Conservation (phyloP, 2,797 vertebrate species). For the Gymnodraco acuticeps region DNA sequence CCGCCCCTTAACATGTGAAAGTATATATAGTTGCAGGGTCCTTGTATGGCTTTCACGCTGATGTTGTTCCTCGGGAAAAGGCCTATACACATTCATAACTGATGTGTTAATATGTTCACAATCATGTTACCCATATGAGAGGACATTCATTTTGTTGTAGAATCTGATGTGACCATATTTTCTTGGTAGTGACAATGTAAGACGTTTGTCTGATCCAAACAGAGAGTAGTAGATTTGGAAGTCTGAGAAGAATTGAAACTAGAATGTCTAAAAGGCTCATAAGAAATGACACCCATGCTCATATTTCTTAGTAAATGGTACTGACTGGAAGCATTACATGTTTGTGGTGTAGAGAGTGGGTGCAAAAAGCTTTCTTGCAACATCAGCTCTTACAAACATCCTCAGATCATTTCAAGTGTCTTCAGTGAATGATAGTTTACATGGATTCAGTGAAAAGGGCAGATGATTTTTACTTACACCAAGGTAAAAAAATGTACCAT, state of each 20-base stretch:
- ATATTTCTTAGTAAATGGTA: conserved; percentile 38
- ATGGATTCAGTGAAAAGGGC: neutral
- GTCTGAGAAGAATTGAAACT: conserved; percentile 37
- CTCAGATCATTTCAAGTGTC: neutral
- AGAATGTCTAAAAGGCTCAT: neutral
- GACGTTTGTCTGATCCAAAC: neutral
- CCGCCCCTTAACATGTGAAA: neutral
- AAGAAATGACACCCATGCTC: neutral
- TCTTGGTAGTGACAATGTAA: neutral
- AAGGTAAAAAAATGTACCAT: neutral
- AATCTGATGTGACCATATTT: neutral
- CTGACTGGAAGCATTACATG: conserved; percentile 32
- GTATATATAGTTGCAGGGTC: neutral
- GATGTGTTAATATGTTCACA: too few species aligned
- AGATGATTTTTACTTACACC: neutral
- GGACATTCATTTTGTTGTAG: neutral
- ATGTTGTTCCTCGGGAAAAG: neutral
- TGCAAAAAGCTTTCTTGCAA: conserved; percentile 20
- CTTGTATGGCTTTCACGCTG: conserved; percentile 1
- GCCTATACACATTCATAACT: neutral
- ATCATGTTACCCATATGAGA: neutral
- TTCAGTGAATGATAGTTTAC: neutral
- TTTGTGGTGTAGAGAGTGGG: conserved; percentile 53
- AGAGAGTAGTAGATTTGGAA: neutral
- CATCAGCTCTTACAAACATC: neutral